Evolutionary conservation across 2,888 invertebrate species (phyloP), one percentile per base, ranked within the genome.

Genomic region (Meta bourneti): DNA sequence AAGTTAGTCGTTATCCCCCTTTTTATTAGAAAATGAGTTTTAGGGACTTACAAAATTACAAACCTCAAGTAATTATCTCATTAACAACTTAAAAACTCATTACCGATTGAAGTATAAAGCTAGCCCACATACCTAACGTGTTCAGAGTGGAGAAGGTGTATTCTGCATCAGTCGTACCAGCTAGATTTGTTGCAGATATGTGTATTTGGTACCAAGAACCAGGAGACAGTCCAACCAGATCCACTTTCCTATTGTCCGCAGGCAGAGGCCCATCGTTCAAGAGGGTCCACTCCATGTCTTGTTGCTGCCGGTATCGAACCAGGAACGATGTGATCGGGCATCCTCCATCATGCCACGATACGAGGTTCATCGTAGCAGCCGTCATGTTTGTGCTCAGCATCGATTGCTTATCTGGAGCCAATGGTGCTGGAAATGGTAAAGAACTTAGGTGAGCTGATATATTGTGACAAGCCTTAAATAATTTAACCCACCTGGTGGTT

Each of bases 121-220:
- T 34, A 4, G 34, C 34, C 34, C 20, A 89, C 94, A 93, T 93
- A 95, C 95, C 94, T 90, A 83, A 34, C 0, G 89, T 87, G 34
- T 80, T 89, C 16, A 95, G 94, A 0, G 95, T 95, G 9, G 94
- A 94, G 93, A 95, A 95, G 80, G 94, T 94, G 52, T 95, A 94
- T 7, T 94, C 93, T 69, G 94, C 94, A 71, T 95, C 95, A 0
- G 95, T 94, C 8, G 94, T 94, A 1, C 95, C 95, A 16, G 95
- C 95, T 51, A 94, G 94, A 93, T 95, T 95, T 93, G 94, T 94
- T 5, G 95, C 95, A 0, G 94, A 94, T n/a, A 95, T 94, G 52
- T 94, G 94, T 94, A 95, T 94, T 51, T 94, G 93, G 93, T 95
- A 95, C 94, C 95, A 94, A 6, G 95, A 95, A n/a, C 94, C 95